phyloP scores from a whole-genome alignment of 2,797 vertebrate genomes.

The Rhynchotus rufescens region DNA sequence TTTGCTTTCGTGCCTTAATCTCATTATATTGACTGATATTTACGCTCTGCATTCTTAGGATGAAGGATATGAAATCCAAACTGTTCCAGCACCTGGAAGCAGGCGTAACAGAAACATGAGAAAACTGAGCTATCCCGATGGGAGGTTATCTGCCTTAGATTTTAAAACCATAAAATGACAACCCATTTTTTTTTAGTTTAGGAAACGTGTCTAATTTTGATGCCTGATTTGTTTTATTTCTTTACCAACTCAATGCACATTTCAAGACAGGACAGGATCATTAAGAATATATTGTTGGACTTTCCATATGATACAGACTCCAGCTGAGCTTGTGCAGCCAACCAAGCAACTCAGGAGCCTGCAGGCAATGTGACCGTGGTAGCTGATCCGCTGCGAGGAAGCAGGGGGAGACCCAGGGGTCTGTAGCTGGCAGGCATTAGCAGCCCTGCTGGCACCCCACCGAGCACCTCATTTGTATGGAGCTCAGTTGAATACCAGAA shows the following conservation, averaged over 20 bases:
- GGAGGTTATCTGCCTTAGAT: not conserved
- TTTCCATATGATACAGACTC: not conserved
- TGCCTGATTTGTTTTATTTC: not conserved
- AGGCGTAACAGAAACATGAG: conserved; percentile 29
- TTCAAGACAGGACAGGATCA: not conserved
- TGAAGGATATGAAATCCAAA: conserved; percentile 17
- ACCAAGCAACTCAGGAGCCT: not conserved
- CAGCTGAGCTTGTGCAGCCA: not conserved
- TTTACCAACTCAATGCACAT: not conserved
- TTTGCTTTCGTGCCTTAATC: conserved; percentile 24
- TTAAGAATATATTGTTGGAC: not conserved
- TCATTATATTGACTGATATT: conserved; percentile 21
- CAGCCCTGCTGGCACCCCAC: not conserved
- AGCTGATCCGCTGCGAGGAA: not conserved
- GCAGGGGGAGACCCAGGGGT: not conserved
- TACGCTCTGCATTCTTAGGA: not conserved
- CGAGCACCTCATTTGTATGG: not conserved
- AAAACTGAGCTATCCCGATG: not conserved
- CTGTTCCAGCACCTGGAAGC: conserved; percentile 24
- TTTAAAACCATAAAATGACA: conserved; percentile 7
- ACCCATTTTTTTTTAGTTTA: not conserved
- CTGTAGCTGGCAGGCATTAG: not conserved
- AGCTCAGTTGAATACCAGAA: not conserved
- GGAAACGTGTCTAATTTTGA: not conserved
- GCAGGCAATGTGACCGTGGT: not conserved